A percentile compares a stretch with the other conserved stretches of the same genome.
Evolutionary conservation across 2,113 vertebrate species (phyloP).

Genomic region (Danionella cerebrum): DNA sequence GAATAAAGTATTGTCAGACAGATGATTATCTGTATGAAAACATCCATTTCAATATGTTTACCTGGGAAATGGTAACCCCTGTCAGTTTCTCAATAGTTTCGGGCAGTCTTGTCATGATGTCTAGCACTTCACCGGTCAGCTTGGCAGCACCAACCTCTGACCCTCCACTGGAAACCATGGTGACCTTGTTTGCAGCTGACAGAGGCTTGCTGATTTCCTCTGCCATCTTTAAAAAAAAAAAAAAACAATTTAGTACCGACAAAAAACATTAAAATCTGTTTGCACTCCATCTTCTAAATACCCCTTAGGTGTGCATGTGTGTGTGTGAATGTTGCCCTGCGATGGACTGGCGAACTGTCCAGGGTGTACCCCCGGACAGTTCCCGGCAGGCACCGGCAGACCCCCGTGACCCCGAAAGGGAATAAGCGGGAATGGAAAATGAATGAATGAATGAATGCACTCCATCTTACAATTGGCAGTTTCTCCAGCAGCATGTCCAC

Average conservation of each 20-base stretch:
- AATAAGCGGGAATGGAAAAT: too few relatives aligned
- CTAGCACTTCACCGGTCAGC: slow-evolving; percentile 77
- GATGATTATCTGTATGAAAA: too few relatives aligned
- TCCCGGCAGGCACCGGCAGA: too few relatives aligned
- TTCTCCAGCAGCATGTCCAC: slow-evolving; percentile 86
- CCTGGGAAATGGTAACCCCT: slow-evolving; percentile 78
- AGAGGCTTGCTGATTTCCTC: slow-evolving; percentile 81
- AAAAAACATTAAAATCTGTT: neutral
- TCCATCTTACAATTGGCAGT: slow-evolving; percentile 70
- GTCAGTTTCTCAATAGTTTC: slow-evolving; percentile 77
- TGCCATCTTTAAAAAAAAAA: slow-evolving; percentile 62
- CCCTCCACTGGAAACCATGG: slow-evolving; percentile 76
- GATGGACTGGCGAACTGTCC: neutral
- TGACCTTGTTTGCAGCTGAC: slow-evolving; percentile 71
- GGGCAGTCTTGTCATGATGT: slow-evolving; percentile 76
- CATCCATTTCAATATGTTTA: slow-evolving; percentile 27
- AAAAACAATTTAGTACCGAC: neutral
- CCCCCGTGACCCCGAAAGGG: too few relatives aligned
- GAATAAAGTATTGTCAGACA: neutral
- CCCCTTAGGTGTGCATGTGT: too few relatives aligned
- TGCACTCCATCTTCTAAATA: neutral
- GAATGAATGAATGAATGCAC: neutral
- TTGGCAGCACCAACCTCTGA: slow-evolving; percentile 73
- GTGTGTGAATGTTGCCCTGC: neutral
- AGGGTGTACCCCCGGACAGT: too few relatives aligned